Evolutionary conservation across 2,113 vertebrate species (phyloP), one percentile per base, ranked within the genome.

Genomic region (Centropristis striata): DNA sequence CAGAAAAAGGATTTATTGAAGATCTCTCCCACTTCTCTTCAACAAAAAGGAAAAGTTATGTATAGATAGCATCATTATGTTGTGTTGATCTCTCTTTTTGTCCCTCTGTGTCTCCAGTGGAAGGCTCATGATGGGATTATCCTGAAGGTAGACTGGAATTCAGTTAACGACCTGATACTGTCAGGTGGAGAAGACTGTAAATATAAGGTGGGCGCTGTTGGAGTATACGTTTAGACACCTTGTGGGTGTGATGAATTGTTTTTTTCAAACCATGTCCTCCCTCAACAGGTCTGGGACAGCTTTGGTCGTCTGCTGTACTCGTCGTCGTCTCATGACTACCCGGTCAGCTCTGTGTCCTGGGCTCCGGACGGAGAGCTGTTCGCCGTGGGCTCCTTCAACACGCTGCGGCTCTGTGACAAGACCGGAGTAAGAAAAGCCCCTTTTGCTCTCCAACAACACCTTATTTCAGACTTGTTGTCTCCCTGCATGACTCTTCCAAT

Each of bases 151-250:
- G 98, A 99, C 88, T 99, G 98, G 98, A 99, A 98, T 81, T 96
- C 97, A 23, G 96, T 99, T 58, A 98, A 97, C 90, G 97, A 98
- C 60, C 93, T 98, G 58, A 98, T 99, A 69, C 92, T 99, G 32
- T 99, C 98, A 83, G 97, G 95, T 78, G 97, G 96, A 60, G 98
- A 99, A 84, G 98, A 99, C n/a, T 99, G 98, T 91, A 98, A 96
- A 93, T 99, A 98, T 20, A 99, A 99, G 96, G 98, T 98, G 66
- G 75, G 86, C 20, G 2, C n/a, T 53, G 28, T 68, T 57, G 41
- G 1, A 4, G 11, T 61, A 1, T 21, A 27, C 23, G 70, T 65
- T 37, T 6, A 36, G 36, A 63, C 0, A 0, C 74, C 12, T 23
- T 25, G 8, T 4, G 14, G 10, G 9, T 25, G 9, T 67, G n/a